Evolutionary conservation across 2,888 invertebrate species (phyloP), one percentile per base, ranked within the genome.

Genomic region (Drosophila kuntzei): DNA sequence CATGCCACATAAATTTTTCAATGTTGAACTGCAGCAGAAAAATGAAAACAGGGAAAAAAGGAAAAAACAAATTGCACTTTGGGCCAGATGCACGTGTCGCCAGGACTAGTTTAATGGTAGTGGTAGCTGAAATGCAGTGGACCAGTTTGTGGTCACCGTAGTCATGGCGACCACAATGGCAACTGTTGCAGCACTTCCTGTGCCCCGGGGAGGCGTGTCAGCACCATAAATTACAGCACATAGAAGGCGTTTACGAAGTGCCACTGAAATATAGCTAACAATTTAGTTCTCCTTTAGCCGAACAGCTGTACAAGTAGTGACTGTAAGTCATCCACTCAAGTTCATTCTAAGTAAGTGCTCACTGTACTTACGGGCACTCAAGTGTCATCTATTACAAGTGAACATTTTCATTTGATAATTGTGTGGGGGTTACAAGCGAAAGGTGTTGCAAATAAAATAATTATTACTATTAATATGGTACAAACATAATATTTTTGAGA

Each of bases 141-240:
- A 29, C 36, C 39, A 37, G 60, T 27, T 55, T 37, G 32, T 39
- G 57, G 54, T 47, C 61, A 27, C n/a, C 14, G 49, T 34, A 6
- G 12, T 36, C 16, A 44, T 14, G 41, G 20, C 32, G 54, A 58
- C 67, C 41, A 53, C 55, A 60, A 55, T 39, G 53, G 67, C 68
- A 81, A 71, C 88, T 87, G 88, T 85, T 81, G 80, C 82, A 61
- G 16, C 41, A 39, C 18, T 44, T 57, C 20, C 53, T 29, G 11
- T 11, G 41, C 43, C 49, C 20, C 51, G 18, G 36, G 47, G 47
- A 50, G 85, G 76, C 72, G 83, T 81, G 88, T 18, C 57, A 43
- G 39, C 47, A 49, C 53, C 44, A 62, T 76, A 75, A 75, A 69
- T 76, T 63, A 75, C 66, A 58, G 14, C 22, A 39, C 20, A 51